Conservation (phyloP, 2,113 vertebrate genomes). For the Pedionomus torquatus region DNA sequence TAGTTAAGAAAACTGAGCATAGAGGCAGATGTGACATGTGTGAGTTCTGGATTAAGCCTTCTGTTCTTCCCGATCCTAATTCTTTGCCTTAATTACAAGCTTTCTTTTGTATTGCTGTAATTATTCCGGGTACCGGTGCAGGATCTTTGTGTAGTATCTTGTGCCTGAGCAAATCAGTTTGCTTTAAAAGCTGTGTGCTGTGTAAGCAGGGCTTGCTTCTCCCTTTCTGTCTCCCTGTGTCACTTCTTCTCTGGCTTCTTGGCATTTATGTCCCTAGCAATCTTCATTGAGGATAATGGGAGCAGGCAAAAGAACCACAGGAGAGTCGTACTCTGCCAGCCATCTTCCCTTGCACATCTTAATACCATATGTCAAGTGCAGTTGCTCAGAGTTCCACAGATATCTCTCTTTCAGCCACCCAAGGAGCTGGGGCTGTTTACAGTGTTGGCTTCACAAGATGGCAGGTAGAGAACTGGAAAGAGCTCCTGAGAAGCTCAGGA, state of each 20-base stretch:
- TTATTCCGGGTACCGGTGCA: background rate
- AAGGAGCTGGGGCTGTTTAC: constrained; percentile 11
- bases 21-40: background rate
- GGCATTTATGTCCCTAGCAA: constrained; percentile 36
- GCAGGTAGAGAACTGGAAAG: constrained; percentile 18
- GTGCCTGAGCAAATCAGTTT: background rate
- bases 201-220: constrained; percentile 5
- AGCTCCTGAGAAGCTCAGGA: background rate
- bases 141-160: background rate
- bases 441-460: background rate
- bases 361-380: constrained; percentile 62
- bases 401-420: constrained; percentile 47
- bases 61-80: background rate
- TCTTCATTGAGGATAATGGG: constrained; percentile 56
- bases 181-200: background rate
- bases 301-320: constrained; percentile 58
- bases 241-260: constrained; percentile 29
- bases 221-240: background rate
- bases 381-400: constrained; percentile 43
- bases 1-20: background rate
- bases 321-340: constrained; percentile 35
- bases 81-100: background rate
- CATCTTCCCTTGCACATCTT: constrained; percentile 52
- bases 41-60: background rate
- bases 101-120: background rate